Evolutionary conservation across 1,140 invertebrate species (phyloP), one percentile per base, ranked within the genome.

Genomic region (Hylyphantes graminicola): DNA sequence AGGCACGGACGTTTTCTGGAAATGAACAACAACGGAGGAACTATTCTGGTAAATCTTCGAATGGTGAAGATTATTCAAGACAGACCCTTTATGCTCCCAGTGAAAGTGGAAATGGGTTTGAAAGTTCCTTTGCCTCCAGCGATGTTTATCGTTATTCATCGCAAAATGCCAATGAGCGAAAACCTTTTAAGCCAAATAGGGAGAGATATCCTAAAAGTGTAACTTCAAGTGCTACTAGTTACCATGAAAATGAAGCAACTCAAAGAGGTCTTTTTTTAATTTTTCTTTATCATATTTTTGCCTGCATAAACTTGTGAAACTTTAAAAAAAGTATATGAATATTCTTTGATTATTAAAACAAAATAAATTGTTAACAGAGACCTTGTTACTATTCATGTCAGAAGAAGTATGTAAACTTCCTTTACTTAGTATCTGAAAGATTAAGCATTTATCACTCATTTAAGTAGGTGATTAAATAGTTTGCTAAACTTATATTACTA

Each of bases 251-350:
- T 17, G 15, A 78, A 53, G 63, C 63, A 48, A 78, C 21, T 78
- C 76, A 78, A 78, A 78, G 76, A 78, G 76, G 76, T 78, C 55
- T 21, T 7, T 67, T 7, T 51, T 72, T 53, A 0, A n/a, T 55
- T 55, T 55, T 55, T 74, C 11, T 11, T 17, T 55, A 19, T 21
- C 12, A 17, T 57, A 74, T 10, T 7, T 57, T 74, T 55, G 54
- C 7, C 4, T n/a, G 51, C 53, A 70, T 19, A 67, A 19, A n/a
- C n/a, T n/a, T n/a, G n/a, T n/a, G n/a, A n/a, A n/a, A n/a, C n/a
- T n/a, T n/a, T n/a, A n/a, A n/a, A n/a, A n/a, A n/a, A n/a, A n/a
- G n/a, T n/a, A n/a, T n/a, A n/a, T n/a, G n/a, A n/a, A n/a, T n/a
- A n/a, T n/a, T n/a, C n/a, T n/a, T n/a, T n/a, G n/a, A n/a, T n/a